Percentiles rank a stretch among this genome's conserved stretches.
These are phyloP conservation scores for Octodon degus DNA, from an alignment of 2,113 vertebrate genomes.

Conservation along the genomic window DNA sequence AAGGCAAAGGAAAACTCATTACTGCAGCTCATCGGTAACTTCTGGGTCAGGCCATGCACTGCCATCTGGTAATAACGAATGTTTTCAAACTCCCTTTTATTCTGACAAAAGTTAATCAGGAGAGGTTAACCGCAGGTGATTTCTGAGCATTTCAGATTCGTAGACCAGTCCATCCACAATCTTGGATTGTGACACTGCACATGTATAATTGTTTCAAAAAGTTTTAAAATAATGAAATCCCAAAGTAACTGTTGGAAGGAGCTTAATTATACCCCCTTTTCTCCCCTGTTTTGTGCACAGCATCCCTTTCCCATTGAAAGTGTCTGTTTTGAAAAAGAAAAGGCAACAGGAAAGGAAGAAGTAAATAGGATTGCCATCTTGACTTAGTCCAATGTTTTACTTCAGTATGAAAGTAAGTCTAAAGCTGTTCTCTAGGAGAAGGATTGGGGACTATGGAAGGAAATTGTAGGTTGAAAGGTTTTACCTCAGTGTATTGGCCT, in stretches of 20 bases:
- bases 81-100: conserved; percentile 77
- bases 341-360: conserved; percentile 7
- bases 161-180: conserved; percentile 52
- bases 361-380: conserved; percentile 33
- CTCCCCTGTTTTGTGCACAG: neutral
- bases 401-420: neutral
- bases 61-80: conserved; percentile 78
- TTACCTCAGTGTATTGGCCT: neutral
- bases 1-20: conserved; percentile 80
- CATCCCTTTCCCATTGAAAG: neutral
- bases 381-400: conserved; percentile 7
- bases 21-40: conserved; percentile 78
- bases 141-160: conserved; percentile 67
- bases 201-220: conserved; percentile 68
- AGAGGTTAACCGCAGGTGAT: conserved; percentile 78
- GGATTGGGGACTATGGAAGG: neutral
- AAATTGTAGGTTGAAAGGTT: conserved; percentile 40
- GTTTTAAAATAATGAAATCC: conserved; percentile 65
- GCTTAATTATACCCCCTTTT: conserved; percentile 54
- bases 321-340: conserved; percentile 63
- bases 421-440: conserved; percentile 53
- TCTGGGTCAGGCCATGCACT: conserved; percentile 75
- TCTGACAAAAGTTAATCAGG: conserved; percentile 78
- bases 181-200: conserved; percentile 60
- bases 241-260: conserved; percentile 53